Evolutionary conservation across 2,113 vertebrate species (phyloP).

Genomic region (Cryptomyrus ogoouensis): DNA sequence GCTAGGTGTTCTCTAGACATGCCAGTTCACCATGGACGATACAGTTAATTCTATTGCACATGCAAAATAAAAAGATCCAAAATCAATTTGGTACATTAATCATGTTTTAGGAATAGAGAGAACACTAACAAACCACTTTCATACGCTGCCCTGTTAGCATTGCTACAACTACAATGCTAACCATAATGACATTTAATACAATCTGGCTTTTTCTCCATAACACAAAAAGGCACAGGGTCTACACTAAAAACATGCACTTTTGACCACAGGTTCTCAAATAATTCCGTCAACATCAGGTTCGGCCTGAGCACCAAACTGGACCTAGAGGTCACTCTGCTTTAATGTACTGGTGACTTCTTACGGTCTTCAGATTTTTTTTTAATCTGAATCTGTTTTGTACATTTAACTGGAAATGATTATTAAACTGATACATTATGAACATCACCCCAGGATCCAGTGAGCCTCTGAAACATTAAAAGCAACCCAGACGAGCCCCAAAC

Average conservation of each 20-base stretch:
- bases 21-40: background rate
- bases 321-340: background rate
- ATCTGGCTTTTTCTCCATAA: background rate
- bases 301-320: background rate
- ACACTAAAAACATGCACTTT: background rate
- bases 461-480: background rate
- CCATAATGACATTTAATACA: background rate
- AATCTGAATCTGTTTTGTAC: background rate
- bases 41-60: background rate
- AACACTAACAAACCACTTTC: background rate
- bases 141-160: background rate
- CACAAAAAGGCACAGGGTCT: background rate
- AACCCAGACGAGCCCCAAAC: background rate
- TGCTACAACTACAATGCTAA: background rate
- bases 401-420: background rate
- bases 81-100: background rate
- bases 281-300: background rate
- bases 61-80: background rate
- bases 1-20: background rate
- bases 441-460: background rate
- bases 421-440: background rate
- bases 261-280: background rate
- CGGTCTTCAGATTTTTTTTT: background rate
- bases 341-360: background rate
- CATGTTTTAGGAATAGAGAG: background rate